Percentiles rank a stretch among this genome's conserved stretches.
phyloP scores from a whole-genome alignment of 2,888 invertebrate genomes.

The Mimumesa dahlbomi region DNA sequence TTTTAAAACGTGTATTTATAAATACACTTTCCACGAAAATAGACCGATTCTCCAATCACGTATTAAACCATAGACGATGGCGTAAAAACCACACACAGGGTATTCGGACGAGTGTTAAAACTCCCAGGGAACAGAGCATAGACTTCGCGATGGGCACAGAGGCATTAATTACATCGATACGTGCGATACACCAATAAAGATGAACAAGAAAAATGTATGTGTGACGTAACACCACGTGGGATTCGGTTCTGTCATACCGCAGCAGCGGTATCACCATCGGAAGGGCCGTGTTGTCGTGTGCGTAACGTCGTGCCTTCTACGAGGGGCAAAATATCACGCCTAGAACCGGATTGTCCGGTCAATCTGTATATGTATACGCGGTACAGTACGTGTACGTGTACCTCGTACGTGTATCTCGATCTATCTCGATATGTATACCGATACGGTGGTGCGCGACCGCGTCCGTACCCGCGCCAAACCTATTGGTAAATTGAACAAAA shows the following conservation, averaged over 20 bases:
- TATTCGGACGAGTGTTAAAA: no score
- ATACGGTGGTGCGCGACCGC: no score
- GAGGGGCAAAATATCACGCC: conserved; percentile 48
- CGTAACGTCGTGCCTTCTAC: conserved; percentile 12
- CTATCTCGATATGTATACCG: conserved; percentile 40
- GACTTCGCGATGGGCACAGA: no score
- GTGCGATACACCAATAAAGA: conserved; percentile 9
- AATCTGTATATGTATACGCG: conserved; percentile 56
- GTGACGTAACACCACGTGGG: conserved; percentile 60
- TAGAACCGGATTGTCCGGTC: conserved; percentile 51
- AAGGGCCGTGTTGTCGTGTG: conserved; percentile 12
- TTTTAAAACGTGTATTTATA: no score
- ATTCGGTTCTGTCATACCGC: conserved; percentile 51
- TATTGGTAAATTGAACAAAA: conserved; percentile 23
- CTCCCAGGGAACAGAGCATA: no score
- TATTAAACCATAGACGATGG: no score
- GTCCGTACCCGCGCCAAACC: not conserved
- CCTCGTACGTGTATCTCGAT: conserved; percentile 44
- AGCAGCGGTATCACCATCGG: conserved; percentile 40
- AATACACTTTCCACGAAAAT: no score
- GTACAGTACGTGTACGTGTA: no score
- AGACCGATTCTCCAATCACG: no score
- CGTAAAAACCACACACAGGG: no score
- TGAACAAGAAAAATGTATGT: conserved; percentile 46
- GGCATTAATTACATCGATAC: no score